These are phyloP conservation scores for Myrmecophaga tridactyla DNA, from an alignment of 2,113 vertebrate genomes.

Conservation along the genomic window DNA sequence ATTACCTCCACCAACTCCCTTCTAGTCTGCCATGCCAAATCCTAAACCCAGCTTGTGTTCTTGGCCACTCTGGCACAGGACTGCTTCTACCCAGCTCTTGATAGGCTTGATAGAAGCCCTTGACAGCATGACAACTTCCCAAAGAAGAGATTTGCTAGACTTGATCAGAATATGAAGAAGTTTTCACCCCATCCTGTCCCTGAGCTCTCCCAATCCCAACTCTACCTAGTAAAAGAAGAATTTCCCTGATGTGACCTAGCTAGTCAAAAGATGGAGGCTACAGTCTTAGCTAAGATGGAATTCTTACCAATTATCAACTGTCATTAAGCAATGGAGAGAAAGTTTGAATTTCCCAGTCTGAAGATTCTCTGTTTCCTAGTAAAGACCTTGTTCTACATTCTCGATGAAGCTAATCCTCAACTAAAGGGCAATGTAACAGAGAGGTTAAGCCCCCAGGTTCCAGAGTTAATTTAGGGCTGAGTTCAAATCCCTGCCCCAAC, in stretches of 20 bases:
- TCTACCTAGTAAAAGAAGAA: background rate
- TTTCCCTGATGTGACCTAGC: background rate
- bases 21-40: background rate
- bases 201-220: background rate
- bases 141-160: background rate
- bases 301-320: background rate
- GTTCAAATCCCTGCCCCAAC: background rate
- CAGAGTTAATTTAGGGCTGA: conserved; percentile 7
- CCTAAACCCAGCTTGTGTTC: background rate
- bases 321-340: background rate
- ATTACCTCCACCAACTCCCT: background rate
- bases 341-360: background rate
- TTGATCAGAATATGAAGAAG: background rate
- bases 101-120: too few species aligned
- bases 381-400: conserved; percentile 27
- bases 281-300: background rate
- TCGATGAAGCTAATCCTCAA: background rate
- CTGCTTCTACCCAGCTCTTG: background rate
- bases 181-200: background rate
- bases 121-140: background rate
- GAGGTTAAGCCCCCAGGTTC: background rate
- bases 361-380: background rate
- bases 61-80: background rate
- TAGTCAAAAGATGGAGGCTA: background rate
- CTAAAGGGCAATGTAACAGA: background rate